Base-by-base conservation (phyloP, 1,140 invertebrate genomes). In the Zaprionus africanus region DNA sequence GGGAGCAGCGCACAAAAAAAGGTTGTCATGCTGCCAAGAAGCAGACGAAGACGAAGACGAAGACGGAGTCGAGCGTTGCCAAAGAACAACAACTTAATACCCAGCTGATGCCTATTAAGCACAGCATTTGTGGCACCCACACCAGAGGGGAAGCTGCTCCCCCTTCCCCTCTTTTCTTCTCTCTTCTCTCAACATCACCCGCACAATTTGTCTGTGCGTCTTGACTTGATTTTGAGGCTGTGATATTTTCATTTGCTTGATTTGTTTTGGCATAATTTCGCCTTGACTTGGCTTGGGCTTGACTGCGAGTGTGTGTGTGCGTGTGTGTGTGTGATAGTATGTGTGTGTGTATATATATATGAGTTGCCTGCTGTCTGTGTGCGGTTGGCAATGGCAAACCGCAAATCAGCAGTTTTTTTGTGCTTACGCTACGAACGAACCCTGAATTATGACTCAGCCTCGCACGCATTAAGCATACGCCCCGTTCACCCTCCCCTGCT, bases 21-120 rank as follows among this genome's bases (percentile, higher is more conserved):
- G 31, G 31, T 88, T 88, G 84, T 84, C 84, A 88, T 81, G 75
- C 78, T 90, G 84, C 81, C 81, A 88, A 76, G 67, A 76, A 56
- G 78, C 9, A 58, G 76, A 36, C 64, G 64, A 66, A 76, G 76
- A 86, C 68, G 72, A 68, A 64, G 81, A 85, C 81, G 46, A 59
- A 1, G 38, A 24, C 58, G 43, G 62, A 2, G 41, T 41, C 38
- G 38, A 41, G 15, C 15, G 38, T 46, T 38, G 54, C 54, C 57
- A 68, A 80, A 85, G 81, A 91, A 83, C 72, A 91, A 91, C 83
- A 91, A 87, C 78, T 87, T 91, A 91, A 91, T 91, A 91, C 83
- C 87, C 88, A 75, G 87, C 81, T 91, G 87, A 91, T 91, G 80
- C 87, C 83, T 91, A 91, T 91, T 91, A 91, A 87, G 83, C 78